Evolutionary conservation across 2,113 vertebrate species (phyloP).

Genomic region (Epinephelus moara): DNA sequence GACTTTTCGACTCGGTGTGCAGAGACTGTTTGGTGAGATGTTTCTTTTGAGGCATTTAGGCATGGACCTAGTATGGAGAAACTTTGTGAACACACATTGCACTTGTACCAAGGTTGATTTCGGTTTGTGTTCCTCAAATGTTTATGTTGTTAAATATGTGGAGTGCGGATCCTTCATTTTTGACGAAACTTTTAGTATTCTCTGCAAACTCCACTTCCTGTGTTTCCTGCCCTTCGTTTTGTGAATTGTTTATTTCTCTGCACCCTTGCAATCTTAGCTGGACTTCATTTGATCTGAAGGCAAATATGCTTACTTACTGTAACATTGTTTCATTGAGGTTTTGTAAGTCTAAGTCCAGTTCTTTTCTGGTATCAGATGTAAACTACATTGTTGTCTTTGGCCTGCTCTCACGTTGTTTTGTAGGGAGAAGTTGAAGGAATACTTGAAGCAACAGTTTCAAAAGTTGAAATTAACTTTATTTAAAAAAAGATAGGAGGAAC

Average conservation of each 20-base stretch:
- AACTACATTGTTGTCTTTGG: too few species aligned
- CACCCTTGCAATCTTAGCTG: not conserved
- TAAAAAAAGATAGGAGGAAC: not conserved
- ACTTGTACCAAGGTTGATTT: not conserved
- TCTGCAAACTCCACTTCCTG: not conserved
- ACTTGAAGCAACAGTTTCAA: not conserved
- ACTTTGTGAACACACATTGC: not conserved
- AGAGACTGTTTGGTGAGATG: not conserved
- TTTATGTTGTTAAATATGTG: not conserved
- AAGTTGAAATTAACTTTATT: not conserved
- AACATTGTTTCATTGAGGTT: too few species aligned
- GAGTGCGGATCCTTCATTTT: not conserved
- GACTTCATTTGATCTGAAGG: not conserved
- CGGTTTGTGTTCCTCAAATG: not conserved
- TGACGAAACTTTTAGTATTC: not conserved
- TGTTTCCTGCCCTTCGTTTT: not conserved
- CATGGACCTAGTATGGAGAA: not conserved
- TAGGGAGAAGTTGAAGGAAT: not conserved
- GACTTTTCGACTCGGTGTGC: not conserved
- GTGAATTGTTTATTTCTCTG: not conserved
- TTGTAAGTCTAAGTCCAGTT: too few species aligned
- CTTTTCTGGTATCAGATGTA: too few species aligned
- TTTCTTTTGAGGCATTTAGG: too few species aligned
- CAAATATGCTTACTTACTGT: too few species aligned
- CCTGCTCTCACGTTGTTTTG: not conserved